Conservation (phyloP, 2,888 invertebrate genomes). For the Lasioglossum oenotherae region DNA sequence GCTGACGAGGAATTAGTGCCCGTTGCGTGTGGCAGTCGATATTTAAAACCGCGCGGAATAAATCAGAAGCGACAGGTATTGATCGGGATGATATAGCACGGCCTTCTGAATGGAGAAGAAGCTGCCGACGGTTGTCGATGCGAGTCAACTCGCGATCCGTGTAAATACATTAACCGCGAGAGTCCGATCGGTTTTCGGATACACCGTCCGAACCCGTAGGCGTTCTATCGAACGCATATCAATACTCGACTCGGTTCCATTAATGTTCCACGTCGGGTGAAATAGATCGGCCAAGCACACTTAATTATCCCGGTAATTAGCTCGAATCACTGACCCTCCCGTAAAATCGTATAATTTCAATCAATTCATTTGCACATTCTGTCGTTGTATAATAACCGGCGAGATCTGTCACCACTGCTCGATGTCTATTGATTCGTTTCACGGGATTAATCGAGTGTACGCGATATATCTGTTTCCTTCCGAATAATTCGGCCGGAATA, state of each 20-base stretch:
- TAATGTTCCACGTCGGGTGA: neutral
- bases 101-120: constrained; percentile 20
- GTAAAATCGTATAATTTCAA: constrained; percentile 27
- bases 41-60: constrained; percentile 35
- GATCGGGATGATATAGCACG: constrained; percentile 27
- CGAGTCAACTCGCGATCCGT: neutral
- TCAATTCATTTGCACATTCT: constrained; percentile 10
- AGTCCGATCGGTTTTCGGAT: constrained; percentile 11
- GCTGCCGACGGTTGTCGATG: constrained; percentile 1
- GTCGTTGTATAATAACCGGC: neutral
- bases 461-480: neutral
- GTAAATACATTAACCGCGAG: constrained; percentile 10
- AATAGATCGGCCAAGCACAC: constrained; percentile 13
- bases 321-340: neutral
- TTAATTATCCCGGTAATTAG: constrained; percentile 42
- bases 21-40: constrained; percentile 22
- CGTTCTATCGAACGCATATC: neutral
- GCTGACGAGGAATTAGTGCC: constrained; percentile 26
- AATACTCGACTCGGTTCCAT: constrained; percentile 4
- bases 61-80: constrained; percentile 35
- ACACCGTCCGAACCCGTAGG: neutral
- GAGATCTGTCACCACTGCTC: constrained; percentile 1
- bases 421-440: neutral
- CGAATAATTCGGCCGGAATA: neutral
- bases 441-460: neutral